Conservation (phyloP, 2,797 vertebrate species). For the Anguilla marmorata region DNA sequence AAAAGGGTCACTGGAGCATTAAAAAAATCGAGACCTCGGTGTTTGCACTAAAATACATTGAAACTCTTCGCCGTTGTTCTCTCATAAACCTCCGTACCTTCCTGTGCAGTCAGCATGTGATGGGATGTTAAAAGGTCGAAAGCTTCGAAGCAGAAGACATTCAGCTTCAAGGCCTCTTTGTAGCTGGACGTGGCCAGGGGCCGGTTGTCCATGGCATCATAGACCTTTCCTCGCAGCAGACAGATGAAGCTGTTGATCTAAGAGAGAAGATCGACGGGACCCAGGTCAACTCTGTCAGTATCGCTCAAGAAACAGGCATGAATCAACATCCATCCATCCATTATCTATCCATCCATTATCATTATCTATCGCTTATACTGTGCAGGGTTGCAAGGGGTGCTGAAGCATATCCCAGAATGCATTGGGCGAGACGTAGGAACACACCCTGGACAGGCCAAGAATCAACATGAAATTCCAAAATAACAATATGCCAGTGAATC, state of each 20-base stretch:
- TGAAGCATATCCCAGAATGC: no score
- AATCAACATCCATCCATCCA: no score
- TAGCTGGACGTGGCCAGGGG: conserved; percentile 80
- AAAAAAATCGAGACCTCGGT: background rate
- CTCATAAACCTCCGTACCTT: conserved; percentile 62
- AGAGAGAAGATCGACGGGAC: background rate
- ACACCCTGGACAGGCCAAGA: background rate
- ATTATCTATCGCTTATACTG: no score
- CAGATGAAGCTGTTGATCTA: conserved; percentile 82
- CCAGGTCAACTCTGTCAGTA: background rate
- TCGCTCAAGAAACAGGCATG: background rate
- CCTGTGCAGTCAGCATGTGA: conserved; percentile 82
- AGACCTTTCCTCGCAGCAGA: conserved; percentile 80
- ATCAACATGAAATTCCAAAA: background rate
- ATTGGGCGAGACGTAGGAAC: no score
- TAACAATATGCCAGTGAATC: background rate
- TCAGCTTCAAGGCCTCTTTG: conserved; percentile 81
- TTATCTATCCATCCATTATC: no score
- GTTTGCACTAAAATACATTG: background rate
- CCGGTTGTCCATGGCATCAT: conserved; percentile 81
- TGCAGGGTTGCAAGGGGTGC: no score
- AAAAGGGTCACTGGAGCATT: background rate
- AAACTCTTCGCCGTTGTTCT: background rate
- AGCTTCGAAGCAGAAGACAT: conserved; percentile 82
- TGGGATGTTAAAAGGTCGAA: conserved; percentile 79